Percentiles rank a stretch among this genome's conserved stretches.
Conservation (phyloP, 2,888 invertebrate genomes). For the Spialia ferax region DNA sequence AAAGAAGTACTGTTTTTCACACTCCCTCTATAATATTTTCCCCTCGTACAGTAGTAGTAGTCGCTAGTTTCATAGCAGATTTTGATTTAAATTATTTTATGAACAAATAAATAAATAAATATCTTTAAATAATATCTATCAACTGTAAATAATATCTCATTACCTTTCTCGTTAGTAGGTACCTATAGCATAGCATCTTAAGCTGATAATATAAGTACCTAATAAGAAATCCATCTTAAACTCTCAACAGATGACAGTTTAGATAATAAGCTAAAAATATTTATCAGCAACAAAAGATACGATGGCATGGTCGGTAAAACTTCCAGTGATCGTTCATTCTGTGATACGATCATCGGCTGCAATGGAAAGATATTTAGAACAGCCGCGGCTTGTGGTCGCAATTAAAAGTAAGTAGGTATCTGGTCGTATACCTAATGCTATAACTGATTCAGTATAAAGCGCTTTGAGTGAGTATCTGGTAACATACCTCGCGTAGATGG, state of each 20-base stretch:
- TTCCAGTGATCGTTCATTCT: conserved; percentile 53
- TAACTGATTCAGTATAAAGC: conserved; percentile 18
- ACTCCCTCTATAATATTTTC: conserved; percentile 49
- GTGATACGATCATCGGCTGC: conserved; percentile 50
- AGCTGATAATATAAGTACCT: conserved; percentile 6
- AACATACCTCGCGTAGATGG: conserved; percentile 1
- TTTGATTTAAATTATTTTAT: too few species aligned
- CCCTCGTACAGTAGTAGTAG: neutral
- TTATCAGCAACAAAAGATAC: neutral
- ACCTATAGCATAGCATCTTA: neutral
- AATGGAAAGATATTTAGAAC: conserved; percentile 62
- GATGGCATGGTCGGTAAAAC: conserved; percentile 49
- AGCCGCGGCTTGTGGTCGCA: conserved; percentile 55
- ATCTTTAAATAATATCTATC: neutral
- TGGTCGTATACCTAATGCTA: conserved; percentile 5
- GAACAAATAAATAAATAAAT: too few species aligned
- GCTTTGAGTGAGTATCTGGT: neutral
- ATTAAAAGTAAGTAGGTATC: conserved; percentile 53
- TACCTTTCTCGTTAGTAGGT: neutral
- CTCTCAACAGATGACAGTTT: conserved; percentile 46
- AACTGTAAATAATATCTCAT: neutral
- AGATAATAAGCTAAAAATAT: conserved; percentile 45
- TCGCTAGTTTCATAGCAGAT: conserved; percentile 19
- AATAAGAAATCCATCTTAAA: conserved; percentile 41
- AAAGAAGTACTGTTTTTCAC: conserved; percentile 48